Conservation (phyloP, 2,113 vertebrate species). For the Elachura formosa region DNA sequence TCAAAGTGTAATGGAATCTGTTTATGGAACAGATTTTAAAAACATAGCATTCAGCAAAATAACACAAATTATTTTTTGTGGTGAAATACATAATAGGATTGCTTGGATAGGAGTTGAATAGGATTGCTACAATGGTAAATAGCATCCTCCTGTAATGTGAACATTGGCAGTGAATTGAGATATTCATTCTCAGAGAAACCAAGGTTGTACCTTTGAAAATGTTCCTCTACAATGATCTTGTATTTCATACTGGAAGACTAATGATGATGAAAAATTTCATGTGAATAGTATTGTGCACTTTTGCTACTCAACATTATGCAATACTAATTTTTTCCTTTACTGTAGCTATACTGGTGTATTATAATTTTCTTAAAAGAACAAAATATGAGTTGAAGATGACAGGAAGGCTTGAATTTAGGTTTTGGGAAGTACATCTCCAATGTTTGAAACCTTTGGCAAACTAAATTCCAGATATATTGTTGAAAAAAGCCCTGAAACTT, state of each 20-base stretch:
- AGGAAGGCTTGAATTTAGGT: background rate
- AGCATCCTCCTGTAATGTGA: background rate
- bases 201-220: background rate
- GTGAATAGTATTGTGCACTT: background rate
- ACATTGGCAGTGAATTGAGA: background rate
- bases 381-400: background rate
- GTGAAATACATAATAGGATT: background rate
- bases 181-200: background rate
- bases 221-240: background rate
- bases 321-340: background rate
- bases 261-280: background rate
- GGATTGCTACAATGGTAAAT: background rate
- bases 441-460: background rate
- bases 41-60: background rate
- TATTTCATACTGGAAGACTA: background rate
- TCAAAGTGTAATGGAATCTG: background rate
- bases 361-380: background rate
- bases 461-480: background rate
- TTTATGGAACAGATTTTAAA: background rate
- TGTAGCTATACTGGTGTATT: background rate
- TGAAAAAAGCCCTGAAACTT: accelerated
- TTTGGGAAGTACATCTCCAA: background rate
- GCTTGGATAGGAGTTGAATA: background rate
- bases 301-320: background rate
- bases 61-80: background rate